These are phyloP conservation scores for Drosophila bipectinata DNA, from an alignment of 1,140 invertebrate genomes.

Conservation along the genomic window DNA sequence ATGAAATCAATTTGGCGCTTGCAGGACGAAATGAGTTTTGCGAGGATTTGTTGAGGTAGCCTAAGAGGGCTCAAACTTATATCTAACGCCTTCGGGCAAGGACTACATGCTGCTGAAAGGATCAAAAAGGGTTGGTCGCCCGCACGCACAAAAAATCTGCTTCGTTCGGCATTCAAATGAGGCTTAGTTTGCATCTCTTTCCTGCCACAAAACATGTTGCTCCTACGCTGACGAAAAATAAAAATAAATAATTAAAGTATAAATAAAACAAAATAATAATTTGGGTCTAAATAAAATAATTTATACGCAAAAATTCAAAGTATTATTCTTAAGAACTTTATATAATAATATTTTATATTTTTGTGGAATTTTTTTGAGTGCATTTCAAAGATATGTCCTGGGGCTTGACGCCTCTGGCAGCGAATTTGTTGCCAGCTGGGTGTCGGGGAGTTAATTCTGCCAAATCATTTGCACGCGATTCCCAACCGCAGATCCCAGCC, in stretches of 20 bases:
- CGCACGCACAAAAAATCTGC: constrained; percentile 25
- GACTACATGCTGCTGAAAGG: constrained; percentile 30
- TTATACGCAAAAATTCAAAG: neutral
- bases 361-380: neutral
- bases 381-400: constrained; percentile 3
- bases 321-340: no score
- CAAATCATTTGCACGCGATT: constrained; percentile 80
- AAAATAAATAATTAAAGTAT: neutral
- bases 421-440: constrained; percentile 39
- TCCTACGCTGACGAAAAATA: constrained; percentile 5
- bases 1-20: constrained; percentile 72
- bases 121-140: constrained; percentile 41
- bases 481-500: constrained; percentile 51
- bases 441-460: constrained; percentile 66
- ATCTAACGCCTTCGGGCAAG: constrained; percentile 37
- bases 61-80: constrained; percentile 32
- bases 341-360: neutral
- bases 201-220: constrained; percentile 52
- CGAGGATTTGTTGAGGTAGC: constrained; percentile 62
- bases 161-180: constrained; percentile 62
- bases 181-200: constrained; percentile 21
- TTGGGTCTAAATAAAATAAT: neutral
- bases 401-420: constrained; percentile 14
- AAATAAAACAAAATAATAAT: neutral
- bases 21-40: constrained; percentile 72